Conservation (phyloP, 2,113 vertebrate genomes). For the Oncorhynchus tshawytscha region DNA sequence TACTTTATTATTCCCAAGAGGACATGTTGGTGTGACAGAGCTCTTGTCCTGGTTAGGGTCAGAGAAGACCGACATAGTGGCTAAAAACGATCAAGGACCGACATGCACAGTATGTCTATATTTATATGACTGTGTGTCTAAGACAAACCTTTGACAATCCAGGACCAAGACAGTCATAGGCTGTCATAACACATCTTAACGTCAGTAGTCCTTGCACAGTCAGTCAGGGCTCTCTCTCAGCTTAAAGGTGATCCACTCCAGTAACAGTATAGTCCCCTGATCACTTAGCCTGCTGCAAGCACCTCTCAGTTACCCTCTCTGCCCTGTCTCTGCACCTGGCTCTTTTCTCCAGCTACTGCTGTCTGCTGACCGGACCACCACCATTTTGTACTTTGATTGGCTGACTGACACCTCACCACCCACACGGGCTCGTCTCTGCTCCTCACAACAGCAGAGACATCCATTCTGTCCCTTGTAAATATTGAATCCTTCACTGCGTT, state of each 20-base stretch:
- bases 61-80: no score
- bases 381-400: constrained; percentile 10
- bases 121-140: no score
- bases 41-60: no score
- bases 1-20: no score
- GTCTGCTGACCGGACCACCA: background rate
- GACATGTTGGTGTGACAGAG: no score
- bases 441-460: background rate
- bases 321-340: constrained; percentile 5
- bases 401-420: constrained; percentile 5
- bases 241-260: background rate
- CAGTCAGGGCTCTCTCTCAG: background rate
- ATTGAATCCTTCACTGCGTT: constrained; percentile 10
- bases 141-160: background rate
- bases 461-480: constrained; percentile 20
- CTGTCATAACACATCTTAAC: no score
- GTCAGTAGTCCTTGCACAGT: background rate
- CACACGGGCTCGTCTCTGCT: constrained; percentile 35
- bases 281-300: background rate
- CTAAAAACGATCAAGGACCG: no score
- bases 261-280: background rate
- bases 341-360: background rate
- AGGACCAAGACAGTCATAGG: background rate
- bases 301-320: background rate
- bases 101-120: no score